These are phyloP conservation scores for Protophormia terraenovae DNA, from an alignment of 2,888 invertebrate genomes.

Conservation along the genomic window DNA sequence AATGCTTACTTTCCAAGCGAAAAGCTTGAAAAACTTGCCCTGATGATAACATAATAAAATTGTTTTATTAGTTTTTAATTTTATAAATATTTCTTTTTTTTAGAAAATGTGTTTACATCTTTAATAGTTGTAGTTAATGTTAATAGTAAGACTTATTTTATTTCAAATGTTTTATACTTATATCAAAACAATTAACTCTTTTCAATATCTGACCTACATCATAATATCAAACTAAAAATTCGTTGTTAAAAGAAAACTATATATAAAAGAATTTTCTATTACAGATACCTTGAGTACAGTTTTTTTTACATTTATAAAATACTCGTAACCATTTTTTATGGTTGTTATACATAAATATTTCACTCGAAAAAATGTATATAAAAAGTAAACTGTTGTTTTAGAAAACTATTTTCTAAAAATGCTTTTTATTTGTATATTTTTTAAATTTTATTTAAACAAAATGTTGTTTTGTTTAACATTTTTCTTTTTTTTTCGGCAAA, in stretches of 20 bases:
- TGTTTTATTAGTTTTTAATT: too few species aligned
- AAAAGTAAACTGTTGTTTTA: slow-evolving; percentile 31
- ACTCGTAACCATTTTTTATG: background rate
- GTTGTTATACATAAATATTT: background rate
- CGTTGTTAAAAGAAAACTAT: background rate
- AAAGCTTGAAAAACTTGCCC: too few species aligned
- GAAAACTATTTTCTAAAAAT: slow-evolving; percentile 21
- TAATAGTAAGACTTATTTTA: too few species aligned
- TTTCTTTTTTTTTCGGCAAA: background rate
- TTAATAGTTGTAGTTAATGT: too few species aligned
- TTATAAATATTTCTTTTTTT: too few species aligned
- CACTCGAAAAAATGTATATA: background rate
- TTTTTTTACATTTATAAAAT: background rate
- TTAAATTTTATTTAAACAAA: background rate
- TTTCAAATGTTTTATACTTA: too few species aligned
- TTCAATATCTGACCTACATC: background rate
- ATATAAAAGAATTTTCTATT: background rate
- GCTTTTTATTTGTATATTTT: background rate
- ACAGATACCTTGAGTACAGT: slow-evolving; percentile 6
- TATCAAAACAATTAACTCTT: background rate
- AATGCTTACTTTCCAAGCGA: too few species aligned
- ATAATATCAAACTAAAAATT: background rate
- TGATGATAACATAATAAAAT: too few species aligned
- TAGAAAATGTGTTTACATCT: too few species aligned
- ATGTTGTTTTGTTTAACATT: background rate